A percentile compares a stretch with the other conserved stretches of the same genome.
phyloP scores from a whole-genome alignment of 2,888 invertebrate genomes.

The Scaptomyza polygonia region DNA sequence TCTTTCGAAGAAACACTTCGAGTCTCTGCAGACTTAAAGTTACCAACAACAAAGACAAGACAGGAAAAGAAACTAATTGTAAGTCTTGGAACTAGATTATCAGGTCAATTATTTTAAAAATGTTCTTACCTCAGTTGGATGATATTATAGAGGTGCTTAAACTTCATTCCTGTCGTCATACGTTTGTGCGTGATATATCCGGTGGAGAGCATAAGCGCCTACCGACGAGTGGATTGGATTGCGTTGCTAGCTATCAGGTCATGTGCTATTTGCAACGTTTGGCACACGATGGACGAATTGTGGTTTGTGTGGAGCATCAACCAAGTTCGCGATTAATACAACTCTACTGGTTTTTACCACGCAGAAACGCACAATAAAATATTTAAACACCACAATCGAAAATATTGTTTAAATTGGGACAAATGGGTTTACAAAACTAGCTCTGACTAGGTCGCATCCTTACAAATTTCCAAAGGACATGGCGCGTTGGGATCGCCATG shows the following conservation, averaged over 20 bases:
- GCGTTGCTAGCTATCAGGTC: conserved; percentile 92
- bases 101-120: background rate
- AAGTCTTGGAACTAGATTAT: conserved; percentile 68
- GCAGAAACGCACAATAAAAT: too few species aligned
- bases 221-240: conserved; percentile 94
- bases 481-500: too few species aligned
- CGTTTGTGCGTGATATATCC: conserved; percentile 89
- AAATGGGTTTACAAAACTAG: too few species aligned
- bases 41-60: conserved; percentile 87
- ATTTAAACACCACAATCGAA: too few species aligned
- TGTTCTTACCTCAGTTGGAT: conserved; percentile 87
- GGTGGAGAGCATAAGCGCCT: conserved; percentile 96
- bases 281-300: conserved; percentile 92
- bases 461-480: too few species aligned
- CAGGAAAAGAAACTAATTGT: conserved; percentile 89
- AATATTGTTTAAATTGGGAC: too few species aligned
- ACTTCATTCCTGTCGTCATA: conserved; percentile 87
- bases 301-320: conserved; percentile 95
- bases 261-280: conserved; percentile 90
- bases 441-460: too few species aligned
- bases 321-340: conserved; percentile 93
- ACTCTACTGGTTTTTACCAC: too few species aligned
- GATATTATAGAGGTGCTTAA: conserved; percentile 91
- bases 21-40: conserved; percentile 93
- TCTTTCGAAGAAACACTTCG: conserved; percentile 92